A percentile compares a stretch with the other conserved stretches of the same genome.
Evolutionary conservation across 1,140 invertebrate genomes (phyloP).

Genomic region (Drosophila asahinai): DNA sequence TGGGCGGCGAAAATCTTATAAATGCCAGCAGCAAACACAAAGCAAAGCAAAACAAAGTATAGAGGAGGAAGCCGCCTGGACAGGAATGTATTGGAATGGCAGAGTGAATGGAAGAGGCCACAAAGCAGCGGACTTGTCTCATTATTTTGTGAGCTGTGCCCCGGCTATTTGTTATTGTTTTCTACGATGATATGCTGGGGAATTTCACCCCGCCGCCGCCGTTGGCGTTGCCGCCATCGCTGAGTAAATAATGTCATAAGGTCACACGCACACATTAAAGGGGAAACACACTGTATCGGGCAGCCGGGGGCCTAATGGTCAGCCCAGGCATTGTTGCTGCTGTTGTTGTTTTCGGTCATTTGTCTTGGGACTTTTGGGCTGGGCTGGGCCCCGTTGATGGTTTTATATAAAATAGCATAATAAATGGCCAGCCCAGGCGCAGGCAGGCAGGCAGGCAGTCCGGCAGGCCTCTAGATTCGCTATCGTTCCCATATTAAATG

Average conservation of each 20-base stretch:
- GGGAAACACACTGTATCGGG: constrained; percentile 10
- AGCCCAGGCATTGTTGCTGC: constrained; percentile 32
- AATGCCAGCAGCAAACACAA: constrained; percentile 42
- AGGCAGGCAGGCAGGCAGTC: too few species aligned
- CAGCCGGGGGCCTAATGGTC: constrained; percentile 34
- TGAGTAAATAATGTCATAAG: constrained; percentile 76
- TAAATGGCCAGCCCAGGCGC: constrained; percentile 42
- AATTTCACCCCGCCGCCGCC: constrained; percentile 22
- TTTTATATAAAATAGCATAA: constrained; percentile 58
- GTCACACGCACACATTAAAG: constrained; percentile 57
- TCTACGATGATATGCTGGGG: constrained; percentile 39
- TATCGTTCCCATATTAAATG: constrained; percentile 40
- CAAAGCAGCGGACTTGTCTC: constrained; percentile 59
- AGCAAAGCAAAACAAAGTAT: constrained; percentile 25
- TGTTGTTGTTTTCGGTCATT: constrained; percentile 46
- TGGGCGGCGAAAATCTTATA: constrained; percentile 45
- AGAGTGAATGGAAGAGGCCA: constrained; percentile 21
- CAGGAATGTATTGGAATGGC: neutral
- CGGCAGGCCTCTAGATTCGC: constrained; percentile 11
- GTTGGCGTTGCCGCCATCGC: constrained; percentile 13
- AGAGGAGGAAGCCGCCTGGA: constrained; percentile 6
- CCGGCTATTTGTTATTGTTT: constrained; percentile 52
- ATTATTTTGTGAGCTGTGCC: constrained; percentile 60
- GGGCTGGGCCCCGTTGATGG: constrained; percentile 29
- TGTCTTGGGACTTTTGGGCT: constrained; percentile 54